Percentiles rank a stretch among this genome's conserved stretches.
phyloP scores from a whole-genome alignment of 2,113 vertebrate species.

The Cyanoderma ruficeps region DNA sequence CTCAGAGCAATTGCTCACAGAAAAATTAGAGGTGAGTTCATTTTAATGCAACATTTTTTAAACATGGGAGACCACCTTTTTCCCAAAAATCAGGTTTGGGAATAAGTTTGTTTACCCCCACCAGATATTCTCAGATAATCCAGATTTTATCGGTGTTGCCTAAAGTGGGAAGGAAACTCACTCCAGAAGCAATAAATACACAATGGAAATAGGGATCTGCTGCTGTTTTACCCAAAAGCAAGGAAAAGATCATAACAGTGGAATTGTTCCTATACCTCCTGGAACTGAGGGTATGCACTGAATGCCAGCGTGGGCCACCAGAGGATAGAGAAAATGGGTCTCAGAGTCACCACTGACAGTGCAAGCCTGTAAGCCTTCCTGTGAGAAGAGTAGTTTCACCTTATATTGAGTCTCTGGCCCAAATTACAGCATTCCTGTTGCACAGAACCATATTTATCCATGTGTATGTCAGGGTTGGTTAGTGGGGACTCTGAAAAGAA shows the following conservation, averaged over 20 bases:
- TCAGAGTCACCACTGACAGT: not conserved
- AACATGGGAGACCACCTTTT: not conserved
- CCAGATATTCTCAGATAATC: not conserved
- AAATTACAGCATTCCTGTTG: not conserved
- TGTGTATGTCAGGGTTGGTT: not conserved
- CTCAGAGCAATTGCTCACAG: not conserved
- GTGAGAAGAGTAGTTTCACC: not conserved
- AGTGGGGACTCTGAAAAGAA: not conserved
- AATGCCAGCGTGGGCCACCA: fast-evolving
- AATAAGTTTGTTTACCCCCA: not conserved
- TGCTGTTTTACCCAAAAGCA: not conserved
- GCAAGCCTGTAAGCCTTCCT: not conserved
- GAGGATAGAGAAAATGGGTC: not conserved
- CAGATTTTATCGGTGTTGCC: not conserved
- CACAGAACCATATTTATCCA: not conserved
- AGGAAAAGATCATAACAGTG: not conserved
- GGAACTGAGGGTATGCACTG: not conserved
- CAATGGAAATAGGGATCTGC: not conserved
- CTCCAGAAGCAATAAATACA: not conserved
- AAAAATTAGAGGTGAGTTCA: not conserved
- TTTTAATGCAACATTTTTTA: not conserved
- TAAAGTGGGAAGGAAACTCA: not conserved
- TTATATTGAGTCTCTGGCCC: not conserved
- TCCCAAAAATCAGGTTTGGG: not conserved
- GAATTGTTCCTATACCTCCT: not conserved